A percentile compares a stretch with the other conserved stretches of the same genome.
Evolutionary conservation across 1,140 invertebrate species (phyloP).

Genomic region (Drosophila micromelanica): DNA sequence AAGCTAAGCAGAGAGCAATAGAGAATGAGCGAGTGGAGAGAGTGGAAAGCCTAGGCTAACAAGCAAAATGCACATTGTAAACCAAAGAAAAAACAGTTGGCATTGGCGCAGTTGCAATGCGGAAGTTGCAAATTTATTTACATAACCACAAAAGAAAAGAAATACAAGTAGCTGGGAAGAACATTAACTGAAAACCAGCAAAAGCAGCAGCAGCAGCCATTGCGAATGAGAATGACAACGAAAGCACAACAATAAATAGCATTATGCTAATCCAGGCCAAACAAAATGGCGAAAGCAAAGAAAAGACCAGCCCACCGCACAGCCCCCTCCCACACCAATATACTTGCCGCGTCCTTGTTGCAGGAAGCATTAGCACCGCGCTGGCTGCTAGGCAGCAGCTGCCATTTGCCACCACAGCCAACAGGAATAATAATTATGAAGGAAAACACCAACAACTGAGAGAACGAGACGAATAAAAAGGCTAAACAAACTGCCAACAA

Average conservation of each 20-base stretch:
- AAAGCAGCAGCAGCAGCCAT: slow-evolving; percentile 1
- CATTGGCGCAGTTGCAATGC: slow-evolving; percentile 48
- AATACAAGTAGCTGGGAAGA: slow-evolving; percentile 53
- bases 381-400: slow-evolving; percentile 59
- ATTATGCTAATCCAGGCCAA: slow-evolving; percentile 76
- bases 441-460: slow-evolving; percentile 41
- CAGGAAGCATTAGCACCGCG: slow-evolving; percentile 47
- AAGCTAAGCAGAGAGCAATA: slow-evolving; percentile 10
- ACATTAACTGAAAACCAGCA: slow-evolving; percentile 67
- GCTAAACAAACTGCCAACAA: slow-evolving; percentile 33
- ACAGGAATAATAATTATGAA: slow-evolving; percentile 68
- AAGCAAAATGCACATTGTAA: slow-evolving; percentile 33
- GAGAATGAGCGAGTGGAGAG: neutral
- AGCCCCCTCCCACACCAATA: neutral
- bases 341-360: slow-evolving; percentile 11
- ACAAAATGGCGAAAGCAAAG: slow-evolving; percentile 77
- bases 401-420: slow-evolving; percentile 40
- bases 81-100: slow-evolving; percentile 21
- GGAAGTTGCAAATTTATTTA: slow-evolving; percentile 58
- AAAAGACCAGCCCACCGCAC: slow-evolving; percentile 41
- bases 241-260: slow-evolving; percentile 79
- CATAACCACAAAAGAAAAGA: slow-evolving; percentile 58
- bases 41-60: slow-evolving; percentile 32
- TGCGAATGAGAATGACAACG: slow-evolving; percentile 57
- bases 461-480: slow-evolving; percentile 18